Base-by-base conservation (phyloP, 2,888 invertebrate genomes). In the Dichetophora obliterata region DNA sequence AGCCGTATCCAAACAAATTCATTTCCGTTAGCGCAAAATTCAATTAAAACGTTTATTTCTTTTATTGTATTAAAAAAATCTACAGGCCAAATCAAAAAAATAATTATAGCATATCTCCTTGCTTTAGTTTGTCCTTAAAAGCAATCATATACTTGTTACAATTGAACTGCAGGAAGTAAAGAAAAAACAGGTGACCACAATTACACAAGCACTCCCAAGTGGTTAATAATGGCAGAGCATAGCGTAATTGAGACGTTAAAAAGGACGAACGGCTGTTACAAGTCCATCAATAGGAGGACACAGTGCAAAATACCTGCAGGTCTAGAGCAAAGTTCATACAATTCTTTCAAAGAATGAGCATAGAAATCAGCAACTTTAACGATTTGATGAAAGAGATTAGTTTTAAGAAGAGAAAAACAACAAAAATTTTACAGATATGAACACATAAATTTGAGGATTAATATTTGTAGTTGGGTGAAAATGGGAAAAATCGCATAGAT, bases 391-490 rank as follows among this genome's bases (percentile, higher is more conserved):
- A 43, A 22, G 54, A 22, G 19, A 54, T 54, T n/a, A 19, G 22
- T 22, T 22, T 54, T 9, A 1, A 5, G 54, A 19, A 9, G 1
- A 19, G 52, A 19, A n/a, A 1, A 22, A 59, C 11, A 22, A 19
- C 57, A 22, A 59, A 22, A 19, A 14, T 24, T 19, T 3, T 16
- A 31, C 14, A n/a, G 19, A 69, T 3, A 72, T 61, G 59, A 61
- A 72, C 24, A 43, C 19, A 72, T 72, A 19, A 59, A 72, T 72
- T 59, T 61, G 14, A 24, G 48, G 48, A 22, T 72, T 72, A 48
- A 24, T 22, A 72, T 24, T 37, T 70, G 50, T 3, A 11, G 43
- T 6, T 37, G 34, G n/a, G n/a, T n/a, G 63, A 70, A 50, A 54
- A 54, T 52, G 34, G 22, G 2, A 37, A 22, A 71, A 27, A 27